These are phyloP conservation scores for Pomacea canaliculata DNA, from an alignment of 2,888 invertebrate species.

Conservation along the genomic window DNA sequence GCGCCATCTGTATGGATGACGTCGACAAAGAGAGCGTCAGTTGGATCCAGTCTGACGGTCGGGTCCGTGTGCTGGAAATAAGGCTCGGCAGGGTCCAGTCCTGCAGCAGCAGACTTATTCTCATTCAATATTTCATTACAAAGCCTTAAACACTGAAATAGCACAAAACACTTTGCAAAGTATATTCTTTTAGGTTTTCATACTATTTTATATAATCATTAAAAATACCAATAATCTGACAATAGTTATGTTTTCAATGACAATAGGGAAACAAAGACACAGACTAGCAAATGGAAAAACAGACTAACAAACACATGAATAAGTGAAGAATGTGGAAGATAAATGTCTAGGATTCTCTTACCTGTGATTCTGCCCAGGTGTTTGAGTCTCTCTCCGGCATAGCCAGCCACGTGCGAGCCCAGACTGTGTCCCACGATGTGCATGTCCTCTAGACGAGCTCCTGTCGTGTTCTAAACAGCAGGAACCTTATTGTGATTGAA, in stretches of 20 bases:
- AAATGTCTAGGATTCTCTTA: conserved; percentile 22
- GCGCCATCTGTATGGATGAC: conserved; percentile 87
- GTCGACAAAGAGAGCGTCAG: conserved; percentile 88
- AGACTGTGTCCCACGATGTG: conserved; percentile 91
- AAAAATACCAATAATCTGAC: background rate
- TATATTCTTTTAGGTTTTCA: background rate
- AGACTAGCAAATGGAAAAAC: no score
- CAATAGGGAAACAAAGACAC: no score
- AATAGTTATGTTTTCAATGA: background rate
- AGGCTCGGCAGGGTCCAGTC: conserved; percentile 88
- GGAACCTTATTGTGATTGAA: background rate
- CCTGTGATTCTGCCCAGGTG: conserved; percentile 67
- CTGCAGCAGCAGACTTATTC: conserved; percentile 28
- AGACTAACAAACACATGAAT: no score
- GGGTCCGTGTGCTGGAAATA: conserved; percentile 90
- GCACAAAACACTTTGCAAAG: background rate
- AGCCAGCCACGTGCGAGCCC: conserved; percentile 89
- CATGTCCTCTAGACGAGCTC: conserved; percentile 62
- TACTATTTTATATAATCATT: background rate
- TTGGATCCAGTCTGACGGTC: conserved; percentile 83
- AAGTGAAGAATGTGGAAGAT: background rate
- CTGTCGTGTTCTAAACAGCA: conserved; percentile 16
- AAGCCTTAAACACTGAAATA: background rate
- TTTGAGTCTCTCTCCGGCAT: conserved; percentile 79
- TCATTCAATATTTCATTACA: background rate